phyloP scores from a whole-genome alignment of 2,797 vertebrate species.

The Semaprochilodus insignis region DNA sequence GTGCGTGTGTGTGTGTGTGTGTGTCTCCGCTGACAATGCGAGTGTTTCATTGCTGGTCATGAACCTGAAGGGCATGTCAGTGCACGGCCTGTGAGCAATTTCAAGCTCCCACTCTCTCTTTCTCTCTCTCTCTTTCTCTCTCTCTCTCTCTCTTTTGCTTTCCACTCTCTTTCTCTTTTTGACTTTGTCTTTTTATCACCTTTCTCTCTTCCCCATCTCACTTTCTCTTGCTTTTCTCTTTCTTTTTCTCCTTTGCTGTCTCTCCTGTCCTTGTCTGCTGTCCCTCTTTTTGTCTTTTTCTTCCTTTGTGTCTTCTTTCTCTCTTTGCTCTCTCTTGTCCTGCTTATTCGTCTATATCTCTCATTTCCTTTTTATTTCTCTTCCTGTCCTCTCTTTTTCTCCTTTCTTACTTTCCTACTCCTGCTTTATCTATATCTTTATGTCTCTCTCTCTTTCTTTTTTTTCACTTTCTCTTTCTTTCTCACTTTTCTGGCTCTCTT shows the following conservation, averaged over 20 bases:
- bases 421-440: no score
- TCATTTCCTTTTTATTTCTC: no score
- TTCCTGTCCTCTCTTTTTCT: no score
- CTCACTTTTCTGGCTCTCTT: no score
- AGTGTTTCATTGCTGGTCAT: conserved; percentile 6
- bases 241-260: no score
- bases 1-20: neutral
- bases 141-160: neutral
- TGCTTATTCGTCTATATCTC: neutral
- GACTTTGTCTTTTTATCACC: neutral
- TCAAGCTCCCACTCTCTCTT: neutral
- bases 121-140: neutral
- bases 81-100: conserved; percentile 9
- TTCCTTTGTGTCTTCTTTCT: neutral
- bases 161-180: neutral
- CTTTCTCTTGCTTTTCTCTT: no score
- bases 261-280: no score
- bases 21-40: neutral
- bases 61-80: conserved; percentile 8
- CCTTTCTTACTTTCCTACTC: no score
- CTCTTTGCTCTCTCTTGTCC: conserved; percentile 1
- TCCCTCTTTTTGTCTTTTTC: no score
- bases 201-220: neutral
- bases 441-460: no score
- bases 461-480: no score